Base-by-base conservation (phyloP, 2,113 vertebrate genomes). In the Crypturellus undulatus region DNA sequence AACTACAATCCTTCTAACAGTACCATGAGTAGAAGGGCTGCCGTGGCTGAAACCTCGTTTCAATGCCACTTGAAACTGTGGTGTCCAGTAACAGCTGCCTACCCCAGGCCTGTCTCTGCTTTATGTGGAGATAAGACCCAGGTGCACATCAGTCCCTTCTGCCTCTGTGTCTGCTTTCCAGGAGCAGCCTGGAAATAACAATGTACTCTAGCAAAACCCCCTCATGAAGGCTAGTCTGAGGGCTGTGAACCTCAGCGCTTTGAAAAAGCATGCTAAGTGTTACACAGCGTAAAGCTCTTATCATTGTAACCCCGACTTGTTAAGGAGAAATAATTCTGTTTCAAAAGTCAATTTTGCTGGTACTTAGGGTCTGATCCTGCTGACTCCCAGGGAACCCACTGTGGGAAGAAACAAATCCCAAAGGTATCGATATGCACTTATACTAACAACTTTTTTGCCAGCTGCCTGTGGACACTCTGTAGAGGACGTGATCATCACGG, bases 401-500 rank as follows among this genome's bases (percentile, higher is more conserved):
- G 51, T 95, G 89, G 85, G 79, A 94, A 84, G 94, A 93, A 90
- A 70, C 68, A 94, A 91, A 90, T 91, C 49, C 49, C 81, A 81
- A 93, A 97, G 94, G 95, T 97, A 95, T 95, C 94, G 91, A 83
- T 81, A 79, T 8, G 34, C 71, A 68, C 58, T 63, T 89, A 9
- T 2, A 79, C 51, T 92, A 79, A 67, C 0, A 0, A 45, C 34
- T 84, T 77, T 58, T 58, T 87, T 83, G 85, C 88, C 77, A 73
- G 17, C 38, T 78, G 64, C 51, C 82, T 85, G 84, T n/a, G 43
- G 52, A 92, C 70, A 49, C 58, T 92, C 64, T 62, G 28, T 72
- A 54, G 32, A 86, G 54, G 40, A 60, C 38, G 22, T 54, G 13
- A 3, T 87, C n/a, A 17, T 76, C 79, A 78, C 69, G 73, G 60